These are phyloP conservation scores for Tachuris rubrigastra DNA, from an alignment of 2,113 vertebrate genomes.

Conservation along the genomic window DNA sequence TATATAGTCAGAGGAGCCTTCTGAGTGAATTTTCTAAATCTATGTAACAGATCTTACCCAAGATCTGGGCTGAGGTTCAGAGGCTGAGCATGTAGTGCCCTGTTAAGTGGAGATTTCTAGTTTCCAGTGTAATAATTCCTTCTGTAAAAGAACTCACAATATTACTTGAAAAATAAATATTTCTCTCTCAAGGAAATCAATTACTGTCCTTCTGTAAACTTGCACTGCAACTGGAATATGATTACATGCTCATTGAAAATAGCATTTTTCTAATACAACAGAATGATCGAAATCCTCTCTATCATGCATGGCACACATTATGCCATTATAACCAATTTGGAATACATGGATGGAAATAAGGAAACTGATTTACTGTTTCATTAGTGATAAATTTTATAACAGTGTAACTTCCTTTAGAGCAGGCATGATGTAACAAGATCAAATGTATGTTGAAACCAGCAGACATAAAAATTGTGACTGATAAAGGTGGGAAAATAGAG, in stretches of 20 bases:
- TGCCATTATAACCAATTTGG: background rate
- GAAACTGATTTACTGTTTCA: background rate
- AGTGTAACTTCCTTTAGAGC: background rate
- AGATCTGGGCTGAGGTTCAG: slow-evolving; percentile 18
- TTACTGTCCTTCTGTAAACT: background rate
- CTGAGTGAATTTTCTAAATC: slow-evolving; percentile 32
- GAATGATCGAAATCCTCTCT: background rate
- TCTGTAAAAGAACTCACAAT: background rate
- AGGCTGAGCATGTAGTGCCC: background rate
- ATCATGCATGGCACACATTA: background rate
- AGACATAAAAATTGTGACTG: background rate
- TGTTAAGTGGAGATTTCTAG: slow-evolving; percentile 10
- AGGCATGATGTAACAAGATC: background rate
- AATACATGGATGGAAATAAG: background rate
- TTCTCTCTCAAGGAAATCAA: background rate
- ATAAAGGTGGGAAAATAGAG: background rate
- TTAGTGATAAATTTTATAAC: background rate
- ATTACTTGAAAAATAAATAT: slow-evolving; percentile 6
- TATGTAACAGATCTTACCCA: slow-evolving; percentile 3
- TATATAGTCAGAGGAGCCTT: background rate
- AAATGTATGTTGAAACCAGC: background rate
- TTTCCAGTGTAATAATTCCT: slow-evolving; percentile 27
- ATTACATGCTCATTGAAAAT: background rate
- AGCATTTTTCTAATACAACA: background rate
- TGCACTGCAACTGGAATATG: background rate